Base-by-base conservation (phyloP, 2,888 invertebrate genomes). In the Nomada ferruginata region DNA sequence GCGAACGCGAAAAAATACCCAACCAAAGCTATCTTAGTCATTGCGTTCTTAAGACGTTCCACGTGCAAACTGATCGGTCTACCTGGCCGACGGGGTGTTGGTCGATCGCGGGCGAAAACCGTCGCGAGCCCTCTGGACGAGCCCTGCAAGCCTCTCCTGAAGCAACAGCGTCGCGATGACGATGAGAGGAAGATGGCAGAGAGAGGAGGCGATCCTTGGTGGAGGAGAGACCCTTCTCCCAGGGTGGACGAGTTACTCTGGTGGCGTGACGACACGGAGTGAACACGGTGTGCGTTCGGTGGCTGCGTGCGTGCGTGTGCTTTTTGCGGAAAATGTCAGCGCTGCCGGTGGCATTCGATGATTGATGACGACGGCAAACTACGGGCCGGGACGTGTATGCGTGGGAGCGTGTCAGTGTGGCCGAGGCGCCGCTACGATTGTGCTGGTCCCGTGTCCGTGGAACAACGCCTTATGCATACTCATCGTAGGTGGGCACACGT, bases 271-370 rank as follows among this genome's bases (percentile, higher is more conserved):
- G 79, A 75, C 69, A 82, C 72, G 82, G 59, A 85, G 85, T 74
- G 85, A 61, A 82, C 80, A 76, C 83, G 77, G 81, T 81, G 86
- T 84, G 89, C 83, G 85, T 84, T 79, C 88, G 84, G 86, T 86
- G 83, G 81, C 84, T 84, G 90, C 87, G 85, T 86, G 78, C 87
- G 85, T 89, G 90, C 89, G 89, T 89, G 91, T 91, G 90, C 88
- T 91, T 92, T 91, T 91, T 91, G 91, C 90, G 91, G 91, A 91
- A 91, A 91, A 91, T 90, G 90, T 91, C 90, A 89, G 89, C 89
- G 85, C 92, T 92, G 93, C 89, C 89, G 89, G 89, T 92, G 92
- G 93, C 93, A 91, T 90, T 92, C 90, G 91, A 93, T 93, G 93
- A 93, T 93, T 93, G 93, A 93, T 93, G 93, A 93, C 93, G 91